phyloP scores from a whole-genome alignment of 2,888 invertebrate genomes.

The Chrysopilus asiliformis region DNA sequence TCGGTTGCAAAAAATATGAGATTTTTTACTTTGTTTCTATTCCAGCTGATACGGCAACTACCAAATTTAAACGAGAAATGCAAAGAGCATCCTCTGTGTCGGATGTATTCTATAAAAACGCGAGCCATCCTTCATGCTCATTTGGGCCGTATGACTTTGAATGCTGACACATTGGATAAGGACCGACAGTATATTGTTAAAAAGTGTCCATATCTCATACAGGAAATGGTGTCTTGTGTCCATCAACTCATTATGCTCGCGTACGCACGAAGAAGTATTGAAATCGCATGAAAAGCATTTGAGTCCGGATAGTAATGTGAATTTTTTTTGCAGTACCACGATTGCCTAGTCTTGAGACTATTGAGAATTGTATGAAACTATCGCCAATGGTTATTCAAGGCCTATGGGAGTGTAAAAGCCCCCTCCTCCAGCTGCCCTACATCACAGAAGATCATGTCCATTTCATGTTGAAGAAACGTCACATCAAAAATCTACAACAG shows the following conservation, averaged over 20 bases:
- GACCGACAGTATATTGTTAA: slow-evolving; percentile 74
- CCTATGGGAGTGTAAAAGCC: slow-evolving; percentile 89
- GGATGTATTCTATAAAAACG: slow-evolving; percentile 84
- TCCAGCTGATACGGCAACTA: slow-evolving; percentile 76
- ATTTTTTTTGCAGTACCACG: slow-evolving; percentile 49
- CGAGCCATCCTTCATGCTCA: slow-evolving; percentile 93
- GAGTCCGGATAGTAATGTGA: not conserved
- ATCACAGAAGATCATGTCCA: slow-evolving; percentile 81
- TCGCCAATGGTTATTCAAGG: slow-evolving; percentile 96
- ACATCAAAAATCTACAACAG: slow-evolving; percentile 79
- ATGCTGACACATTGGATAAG: slow-evolving; percentile 64
- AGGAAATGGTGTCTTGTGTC: slow-evolving; percentile 94
- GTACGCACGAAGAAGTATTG: slow-evolving; percentile 74
- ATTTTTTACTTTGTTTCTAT: slow-evolving; percentile 13
- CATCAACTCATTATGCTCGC: slow-evolving; percentile 86
- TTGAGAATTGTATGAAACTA: slow-evolving; percentile 95
- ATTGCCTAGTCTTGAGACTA: slow-evolving; percentile 79
- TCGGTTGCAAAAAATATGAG: not conserved
- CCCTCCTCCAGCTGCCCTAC: slow-evolving; percentile 87
- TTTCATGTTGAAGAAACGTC: slow-evolving; percentile 73
- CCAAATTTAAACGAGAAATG: slow-evolving; percentile 92
- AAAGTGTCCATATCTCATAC: slow-evolving; percentile 87
- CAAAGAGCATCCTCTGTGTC: slow-evolving; percentile 86
- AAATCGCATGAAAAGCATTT: slow-evolving; percentile 2
- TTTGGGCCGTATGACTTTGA: slow-evolving; percentile 68